Conservation (phyloP, 1,140 invertebrate genomes). For the Drosophila nigrodunni region DNA sequence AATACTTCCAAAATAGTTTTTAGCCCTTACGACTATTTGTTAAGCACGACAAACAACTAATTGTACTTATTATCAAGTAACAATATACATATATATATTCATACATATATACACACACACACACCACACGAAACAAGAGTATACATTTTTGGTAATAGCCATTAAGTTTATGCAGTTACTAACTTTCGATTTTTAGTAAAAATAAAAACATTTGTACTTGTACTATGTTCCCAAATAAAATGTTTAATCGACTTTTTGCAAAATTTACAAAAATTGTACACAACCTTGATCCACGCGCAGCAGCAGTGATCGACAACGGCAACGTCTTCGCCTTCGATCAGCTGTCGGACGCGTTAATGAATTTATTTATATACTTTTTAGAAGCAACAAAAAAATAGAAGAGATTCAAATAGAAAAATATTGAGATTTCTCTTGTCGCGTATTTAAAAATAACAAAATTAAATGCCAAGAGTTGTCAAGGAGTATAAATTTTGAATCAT, state of each 20-base stretch:
- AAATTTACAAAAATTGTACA: constrained; percentile 3
- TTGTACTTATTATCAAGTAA: constrained; percentile 67
- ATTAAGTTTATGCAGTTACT: constrained; percentile 72
- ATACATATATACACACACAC: background rate
- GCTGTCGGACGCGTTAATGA: constrained; percentile 70
- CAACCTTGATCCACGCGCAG: constrained; percentile 61
- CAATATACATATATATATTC: constrained; percentile 1
- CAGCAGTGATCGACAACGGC: constrained; percentile 37
- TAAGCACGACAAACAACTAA: constrained; percentile 57
- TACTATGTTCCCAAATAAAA: constrained; percentile 72
- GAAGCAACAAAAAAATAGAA: constrained; percentile 19
- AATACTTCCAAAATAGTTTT: constrained; percentile 73
- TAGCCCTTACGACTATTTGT: constrained; percentile 56
- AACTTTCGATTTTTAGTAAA: constrained; percentile 72
- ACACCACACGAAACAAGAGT: constrained; percentile 57
- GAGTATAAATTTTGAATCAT: background rate
- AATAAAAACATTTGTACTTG: constrained; percentile 39
- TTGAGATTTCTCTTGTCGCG: constrained; percentile 36
- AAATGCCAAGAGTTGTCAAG: constrained; percentile 47
- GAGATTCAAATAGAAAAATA: constrained; percentile 7
- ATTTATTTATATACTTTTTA: constrained; percentile 67
- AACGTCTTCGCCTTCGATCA: constrained; percentile 54
- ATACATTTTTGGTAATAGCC: constrained; percentile 70
- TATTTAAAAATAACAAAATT: constrained; percentile 66
- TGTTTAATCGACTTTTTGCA: constrained; percentile 58